Percentiles rank a stretch among this genome's conserved stretches.
phyloP scores from a whole-genome alignment of 2,797 vertebrate species.

The Gymnothorax reevesii region DNA sequence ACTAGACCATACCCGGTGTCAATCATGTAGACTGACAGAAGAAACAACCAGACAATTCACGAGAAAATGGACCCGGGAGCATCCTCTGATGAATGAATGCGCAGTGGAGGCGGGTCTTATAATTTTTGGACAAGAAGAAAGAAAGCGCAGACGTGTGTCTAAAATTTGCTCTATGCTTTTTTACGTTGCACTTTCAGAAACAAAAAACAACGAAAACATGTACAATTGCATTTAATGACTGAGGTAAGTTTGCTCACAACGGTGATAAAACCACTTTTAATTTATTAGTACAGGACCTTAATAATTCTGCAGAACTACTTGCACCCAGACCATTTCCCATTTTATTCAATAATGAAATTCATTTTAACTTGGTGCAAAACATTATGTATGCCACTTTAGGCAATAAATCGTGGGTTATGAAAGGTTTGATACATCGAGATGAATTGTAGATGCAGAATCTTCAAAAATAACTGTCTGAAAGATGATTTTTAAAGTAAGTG shows the following conservation, averaged over 20 bases:
- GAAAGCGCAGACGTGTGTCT: conserved; percentile 9
- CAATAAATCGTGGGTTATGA: no score
- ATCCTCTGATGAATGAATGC: conserved; percentile 38
- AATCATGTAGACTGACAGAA: conserved; percentile 68
- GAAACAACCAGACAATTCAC: conserved; percentile 41
- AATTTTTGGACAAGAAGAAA: conserved; percentile 17
- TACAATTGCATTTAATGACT: background rate
- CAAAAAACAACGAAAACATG: background rate
- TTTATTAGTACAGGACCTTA: background rate
- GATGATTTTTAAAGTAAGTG: background rate
- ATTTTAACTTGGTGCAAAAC: background rate
- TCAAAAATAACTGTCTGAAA: background rate
- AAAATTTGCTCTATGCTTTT: conserved; percentile 6
- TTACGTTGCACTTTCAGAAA: background rate
- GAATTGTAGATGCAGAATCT: background rate
- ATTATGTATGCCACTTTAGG: background rate
- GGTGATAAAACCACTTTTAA: background rate
- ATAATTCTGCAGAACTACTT: no score
- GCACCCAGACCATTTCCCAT: background rate
- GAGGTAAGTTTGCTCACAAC: background rate
- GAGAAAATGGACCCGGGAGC: background rate
- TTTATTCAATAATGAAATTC: background rate
- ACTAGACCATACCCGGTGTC: conserved; percentile 51
- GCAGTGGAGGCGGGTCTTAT: conserved; percentile 34
- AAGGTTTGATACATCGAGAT: no score